A percentile compares a stretch with the other conserved stretches of the same genome.
Conservation (phyloP, 2,888 invertebrate genomes). For the Pinctada fucata region DNA sequence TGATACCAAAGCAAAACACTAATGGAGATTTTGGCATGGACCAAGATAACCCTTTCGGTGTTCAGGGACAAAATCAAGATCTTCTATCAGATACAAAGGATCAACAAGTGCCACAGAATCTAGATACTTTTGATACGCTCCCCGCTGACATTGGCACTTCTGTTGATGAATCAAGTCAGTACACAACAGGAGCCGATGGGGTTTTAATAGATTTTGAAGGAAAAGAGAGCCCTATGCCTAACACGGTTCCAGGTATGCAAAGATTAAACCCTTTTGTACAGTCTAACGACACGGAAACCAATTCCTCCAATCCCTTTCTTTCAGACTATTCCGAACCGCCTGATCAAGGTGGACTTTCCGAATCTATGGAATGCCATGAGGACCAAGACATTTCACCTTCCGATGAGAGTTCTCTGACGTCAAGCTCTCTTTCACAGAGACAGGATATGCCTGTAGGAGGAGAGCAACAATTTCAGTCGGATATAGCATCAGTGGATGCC, state of each 20-base stretch:
- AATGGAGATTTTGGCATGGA: not conserved
- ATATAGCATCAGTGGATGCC: not conserved
- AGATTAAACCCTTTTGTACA: constrained; percentile 13
- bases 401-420: not conserved
- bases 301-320: constrained; percentile 21
- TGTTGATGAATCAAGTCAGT: not conserved
- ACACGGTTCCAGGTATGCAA: constrained; percentile 16
- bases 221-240: constrained; percentile 6
- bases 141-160: not conserved
- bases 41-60: not conserved
- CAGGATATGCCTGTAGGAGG: not conserved
- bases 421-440: not conserved
- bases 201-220: constrained; percentile 15
- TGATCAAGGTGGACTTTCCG: not conserved
- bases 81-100: not conserved
- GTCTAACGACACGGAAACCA: constrained; percentile 9
- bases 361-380: not conserved
- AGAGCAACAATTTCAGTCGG: not conserved
- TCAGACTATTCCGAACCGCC: constrained; percentile 8
- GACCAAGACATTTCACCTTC: not conserved
- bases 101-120: not conserved
- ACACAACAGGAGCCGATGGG: not conserved
- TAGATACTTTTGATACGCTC: not conserved
- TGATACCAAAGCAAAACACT: not conserved
- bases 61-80: not conserved